A percentile compares a stretch with the other conserved stretches of the same genome.
Conservation (phyloP, 2,113 vertebrate genomes). For the Philantomba maxwellii region DNA sequence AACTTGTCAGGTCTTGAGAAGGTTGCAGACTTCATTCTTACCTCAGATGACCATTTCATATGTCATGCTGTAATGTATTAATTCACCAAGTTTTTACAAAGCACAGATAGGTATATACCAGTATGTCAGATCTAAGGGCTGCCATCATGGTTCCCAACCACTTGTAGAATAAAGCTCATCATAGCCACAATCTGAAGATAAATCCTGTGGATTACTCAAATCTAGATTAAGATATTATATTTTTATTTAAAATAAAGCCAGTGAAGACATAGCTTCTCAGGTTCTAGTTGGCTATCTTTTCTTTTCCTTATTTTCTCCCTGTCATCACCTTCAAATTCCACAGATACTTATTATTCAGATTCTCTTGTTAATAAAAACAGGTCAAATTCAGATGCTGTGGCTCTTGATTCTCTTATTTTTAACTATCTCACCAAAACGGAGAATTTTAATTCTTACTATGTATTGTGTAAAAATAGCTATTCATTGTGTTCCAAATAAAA, state of each 20-base stretch:
- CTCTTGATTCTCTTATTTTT: neutral
- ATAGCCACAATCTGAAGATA: neutral
- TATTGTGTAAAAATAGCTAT: neutral
- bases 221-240: neutral
- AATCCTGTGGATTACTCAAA: neutral
- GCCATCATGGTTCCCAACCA: neutral
- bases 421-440: neutral
- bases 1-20: neutral
- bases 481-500: neutral
- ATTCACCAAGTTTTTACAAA: neutral
- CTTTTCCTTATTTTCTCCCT: too few relatives aligned
- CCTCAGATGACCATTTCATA: neutral
- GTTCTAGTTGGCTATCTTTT: neutral
- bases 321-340: neutral
- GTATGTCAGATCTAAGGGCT: neutral
- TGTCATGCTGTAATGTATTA: neutral
- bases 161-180: neutral
- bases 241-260: conserved; percentile 26
- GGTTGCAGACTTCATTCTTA: neutral
- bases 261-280: neutral
- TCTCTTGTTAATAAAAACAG: conserved; percentile 35
- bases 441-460: neutral
- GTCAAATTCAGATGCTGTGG: neutral
- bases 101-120: neutral
- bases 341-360: neutral